Conservation (phyloP, 2,113 vertebrate species). For the Anolis sagrei region DNA sequence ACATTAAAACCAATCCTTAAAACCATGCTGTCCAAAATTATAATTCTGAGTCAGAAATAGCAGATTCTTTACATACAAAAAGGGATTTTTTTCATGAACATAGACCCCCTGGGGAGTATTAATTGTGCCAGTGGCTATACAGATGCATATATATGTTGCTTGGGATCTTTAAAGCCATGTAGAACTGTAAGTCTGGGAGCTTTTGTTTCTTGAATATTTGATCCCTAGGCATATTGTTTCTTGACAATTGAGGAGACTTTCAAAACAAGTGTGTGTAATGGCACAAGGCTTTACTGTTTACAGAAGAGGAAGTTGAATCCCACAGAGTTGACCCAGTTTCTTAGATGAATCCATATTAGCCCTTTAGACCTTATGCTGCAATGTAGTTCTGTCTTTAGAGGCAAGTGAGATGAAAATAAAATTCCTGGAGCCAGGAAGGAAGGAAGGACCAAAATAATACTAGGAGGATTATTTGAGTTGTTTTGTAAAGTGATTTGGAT, state of each 20-base stretch:
- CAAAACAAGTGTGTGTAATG: neutral
- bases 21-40: too few relatives aligned
- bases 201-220: neutral
- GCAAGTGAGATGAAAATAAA: neutral
- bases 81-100: neutral
- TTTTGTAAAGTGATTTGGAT: neutral
- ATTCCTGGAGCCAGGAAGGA: neutral
- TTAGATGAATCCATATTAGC: too few relatives aligned
- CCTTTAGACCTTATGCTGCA: too few relatives aligned
- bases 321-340: neutral
- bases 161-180: neutral
- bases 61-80: neutral
- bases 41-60: too few relatives aligned
- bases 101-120: neutral
- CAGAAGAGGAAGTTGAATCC: neutral
- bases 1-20: too few relatives aligned
- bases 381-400: neutral
- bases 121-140: neutral
- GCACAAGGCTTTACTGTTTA: neutral
- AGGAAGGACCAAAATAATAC: neutral
- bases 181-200: neutral
- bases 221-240: too few relatives aligned
- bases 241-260: neutral
- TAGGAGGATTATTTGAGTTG: neutral
- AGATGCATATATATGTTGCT: neutral